Evolutionary conservation across 2,888 invertebrate species (phyloP).

Genomic region (Parasteatoda lunata): DNA sequence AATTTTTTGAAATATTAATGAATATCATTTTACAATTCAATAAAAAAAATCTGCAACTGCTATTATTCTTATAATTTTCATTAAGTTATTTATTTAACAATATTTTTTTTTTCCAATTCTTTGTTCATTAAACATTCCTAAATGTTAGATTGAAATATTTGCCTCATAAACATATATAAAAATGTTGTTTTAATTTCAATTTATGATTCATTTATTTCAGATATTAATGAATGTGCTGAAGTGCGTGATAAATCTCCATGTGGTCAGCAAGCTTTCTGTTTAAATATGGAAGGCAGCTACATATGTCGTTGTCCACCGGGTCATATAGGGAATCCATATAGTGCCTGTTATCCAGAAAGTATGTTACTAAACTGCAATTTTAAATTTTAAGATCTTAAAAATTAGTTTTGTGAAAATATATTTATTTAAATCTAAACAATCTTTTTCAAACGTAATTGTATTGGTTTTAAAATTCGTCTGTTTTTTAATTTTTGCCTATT

Average conservation of each 20-base stretch:
- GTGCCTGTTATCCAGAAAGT: slow-evolving; percentile 82
- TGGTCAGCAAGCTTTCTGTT: slow-evolving; percentile 91
- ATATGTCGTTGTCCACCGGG: slow-evolving; percentile 92
- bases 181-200: background rate
- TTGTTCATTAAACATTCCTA: too few species aligned
- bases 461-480: too few species aligned
- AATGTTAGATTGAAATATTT: too few species aligned
- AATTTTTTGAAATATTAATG: too few species aligned
- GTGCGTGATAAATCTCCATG: slow-evolving; percentile 85
- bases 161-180: too few species aligned
- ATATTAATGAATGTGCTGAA: slow-evolving; percentile 79
- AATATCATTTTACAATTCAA: too few species aligned
- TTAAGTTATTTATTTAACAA: too few species aligned
- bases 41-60: too few species aligned
- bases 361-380: slow-evolving; percentile 38
- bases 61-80: too few species aligned
- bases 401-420: background rate
- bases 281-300: slow-evolving; percentile 93
- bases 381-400: slow-evolving; percentile 19
- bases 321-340: slow-evolving; percentile 92
- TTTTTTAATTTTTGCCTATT: background rate
- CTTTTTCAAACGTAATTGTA: too few species aligned
- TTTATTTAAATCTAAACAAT: too few species aligned
- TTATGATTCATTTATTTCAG: slow-evolving; percentile 73
- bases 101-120: too few species aligned